Evolutionary conservation across 2,797 vertebrate genomes (phyloP).

Genomic region (Sebastes variabilis): DNA sequence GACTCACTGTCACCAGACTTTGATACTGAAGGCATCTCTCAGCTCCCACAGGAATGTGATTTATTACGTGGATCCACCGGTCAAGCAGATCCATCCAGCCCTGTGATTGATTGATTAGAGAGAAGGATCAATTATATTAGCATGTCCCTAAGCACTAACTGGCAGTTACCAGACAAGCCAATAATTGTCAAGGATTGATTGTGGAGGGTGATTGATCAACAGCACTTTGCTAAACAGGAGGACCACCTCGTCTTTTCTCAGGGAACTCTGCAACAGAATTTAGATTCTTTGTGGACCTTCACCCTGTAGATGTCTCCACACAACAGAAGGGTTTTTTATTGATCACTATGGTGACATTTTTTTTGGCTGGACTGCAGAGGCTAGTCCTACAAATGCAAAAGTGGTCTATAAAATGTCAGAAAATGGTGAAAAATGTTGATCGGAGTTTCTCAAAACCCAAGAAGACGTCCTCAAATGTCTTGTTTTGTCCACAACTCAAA

Average conservation of each 20-base stretch:
- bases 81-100: slow-evolving; percentile 17
- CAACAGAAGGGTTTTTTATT: neutral
- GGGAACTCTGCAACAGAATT: neutral
- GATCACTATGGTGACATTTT: no score
- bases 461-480: no score
- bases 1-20: neutral
- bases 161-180: slow-evolving; percentile 54
- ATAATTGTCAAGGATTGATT: slow-evolving; percentile 58
- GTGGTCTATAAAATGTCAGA: no score
- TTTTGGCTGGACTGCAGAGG: no score
- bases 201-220: slow-evolving; percentile 39
- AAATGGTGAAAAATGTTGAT: no score
- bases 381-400: no score
- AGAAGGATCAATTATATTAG: slow-evolving; percentile 49
- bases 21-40: neutral
- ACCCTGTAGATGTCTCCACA: neutral
- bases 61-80: neutral
- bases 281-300: neutral
- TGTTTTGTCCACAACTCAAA: no score
- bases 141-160: slow-evolving; percentile 51
- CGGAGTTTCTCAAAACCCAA: no score
- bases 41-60: slow-evolving; percentile 10
- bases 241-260: neutral
- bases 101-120: slow-evolving; percentile 56
- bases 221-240: neutral